Conservation (phyloP, 2,888 invertebrate genomes). For the Chrysina gloriosa region DNA sequence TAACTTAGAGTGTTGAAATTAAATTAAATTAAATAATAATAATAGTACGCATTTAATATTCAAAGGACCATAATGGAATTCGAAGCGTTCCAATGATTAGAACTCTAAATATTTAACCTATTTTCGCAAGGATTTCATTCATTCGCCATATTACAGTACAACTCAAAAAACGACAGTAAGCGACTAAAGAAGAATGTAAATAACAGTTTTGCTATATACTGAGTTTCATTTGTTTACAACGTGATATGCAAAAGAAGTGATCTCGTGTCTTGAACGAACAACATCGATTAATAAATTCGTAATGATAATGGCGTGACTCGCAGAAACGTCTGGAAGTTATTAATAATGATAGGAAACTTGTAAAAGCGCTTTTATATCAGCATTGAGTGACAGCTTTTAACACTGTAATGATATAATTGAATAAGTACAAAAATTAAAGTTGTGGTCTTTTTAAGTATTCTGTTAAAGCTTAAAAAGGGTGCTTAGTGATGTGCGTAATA, state of each 20-base stretch:
- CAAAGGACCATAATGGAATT: too few species aligned
- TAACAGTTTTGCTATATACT: not conserved
- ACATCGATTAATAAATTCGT: conserved; percentile 25
- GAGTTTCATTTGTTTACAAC: conserved; percentile 9
- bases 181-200: not conserved
- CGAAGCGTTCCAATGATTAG: too few species aligned
- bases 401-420: not conserved
- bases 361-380: not conserved
- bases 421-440: not conserved
- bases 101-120: too few species aligned
- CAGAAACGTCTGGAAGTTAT: conserved; percentile 16
- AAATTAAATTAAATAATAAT: too few species aligned
- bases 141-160: not conserved
- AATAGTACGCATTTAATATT: too few species aligned
- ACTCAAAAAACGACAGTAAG: not conserved
- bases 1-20: too few species aligned
- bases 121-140: too few species aligned
- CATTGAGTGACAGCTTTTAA: conserved; percentile 13
- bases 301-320: conserved; percentile 27
- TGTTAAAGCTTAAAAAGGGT: too few species aligned
- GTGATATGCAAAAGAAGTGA: not conserved
- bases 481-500: too few species aligned
- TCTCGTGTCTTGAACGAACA: not conserved
- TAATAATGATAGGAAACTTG: conserved; percentile 3
- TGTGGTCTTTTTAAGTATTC: not conserved